These are phyloP conservation scores for Cynopterus brachyotis DNA, from an alignment of 2,113 vertebrate genomes.

Conservation along the genomic window DNA sequence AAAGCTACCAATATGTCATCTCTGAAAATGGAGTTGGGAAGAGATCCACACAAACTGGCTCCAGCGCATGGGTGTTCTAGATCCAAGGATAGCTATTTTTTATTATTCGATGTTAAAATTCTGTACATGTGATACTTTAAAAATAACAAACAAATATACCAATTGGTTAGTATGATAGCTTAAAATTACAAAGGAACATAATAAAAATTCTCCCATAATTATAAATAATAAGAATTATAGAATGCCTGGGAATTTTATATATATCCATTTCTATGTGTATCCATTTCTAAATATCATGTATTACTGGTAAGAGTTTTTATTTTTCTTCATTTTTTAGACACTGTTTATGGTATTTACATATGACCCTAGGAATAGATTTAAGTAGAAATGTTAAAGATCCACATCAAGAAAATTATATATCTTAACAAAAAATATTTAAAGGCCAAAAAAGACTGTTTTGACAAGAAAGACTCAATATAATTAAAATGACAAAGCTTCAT, in stretches of 20 bases:
- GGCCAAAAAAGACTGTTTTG: not conserved
- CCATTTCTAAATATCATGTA: not conserved
- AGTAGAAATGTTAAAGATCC: not conserved
- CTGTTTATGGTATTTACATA: not conserved
- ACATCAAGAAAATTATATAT: not conserved
- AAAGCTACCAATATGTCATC: not conserved
- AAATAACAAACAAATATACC: not conserved
- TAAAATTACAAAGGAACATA: not conserved
- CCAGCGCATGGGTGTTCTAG: not conserved
- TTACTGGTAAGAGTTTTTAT: not conserved
- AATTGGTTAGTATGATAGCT: not conserved
- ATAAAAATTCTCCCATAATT: not conserved
- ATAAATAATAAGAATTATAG: not conserved
- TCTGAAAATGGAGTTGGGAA: not conserved
- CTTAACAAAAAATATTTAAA: not conserved
- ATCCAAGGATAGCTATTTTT: not conserved
- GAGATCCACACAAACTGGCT: not conserved
- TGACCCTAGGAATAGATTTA: not conserved
- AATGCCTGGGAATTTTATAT: not conserved
- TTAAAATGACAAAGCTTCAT: not conserved
- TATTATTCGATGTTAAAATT: not conserved
- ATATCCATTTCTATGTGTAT: not conserved
- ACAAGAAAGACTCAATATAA: not conserved
- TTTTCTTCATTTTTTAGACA: not conserved
- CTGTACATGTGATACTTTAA: not conserved